phyloP scores from a whole-genome alignment of 2,113 vertebrate genomes.

The Sclerurus mexicanus region DNA sequence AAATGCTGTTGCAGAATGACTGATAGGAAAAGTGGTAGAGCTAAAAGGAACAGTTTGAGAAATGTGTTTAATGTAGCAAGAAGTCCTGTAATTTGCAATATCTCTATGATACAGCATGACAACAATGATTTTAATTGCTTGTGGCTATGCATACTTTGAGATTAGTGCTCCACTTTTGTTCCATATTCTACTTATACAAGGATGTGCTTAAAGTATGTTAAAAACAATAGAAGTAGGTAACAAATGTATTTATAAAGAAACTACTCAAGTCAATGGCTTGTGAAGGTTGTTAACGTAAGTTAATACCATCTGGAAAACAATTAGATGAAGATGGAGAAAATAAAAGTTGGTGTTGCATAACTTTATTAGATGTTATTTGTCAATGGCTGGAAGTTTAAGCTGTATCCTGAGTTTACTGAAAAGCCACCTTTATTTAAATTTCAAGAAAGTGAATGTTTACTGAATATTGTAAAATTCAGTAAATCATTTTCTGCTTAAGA shows the following conservation, averaged over 20 bases:
- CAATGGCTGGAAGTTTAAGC: neutral
- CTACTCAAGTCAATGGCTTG: neutral
- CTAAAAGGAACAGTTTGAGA: neutral
- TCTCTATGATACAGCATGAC: neutral
- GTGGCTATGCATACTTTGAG: neutral
- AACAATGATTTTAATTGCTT: neutral
- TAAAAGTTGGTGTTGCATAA: neutral
- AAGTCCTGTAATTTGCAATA: neutral
- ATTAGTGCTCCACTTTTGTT: neutral
- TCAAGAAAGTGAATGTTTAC: neutral
- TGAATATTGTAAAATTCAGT: neutral
- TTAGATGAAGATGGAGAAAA: neutral
- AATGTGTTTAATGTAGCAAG: neutral
- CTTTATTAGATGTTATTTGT: neutral
- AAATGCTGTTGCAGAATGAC: neutral
- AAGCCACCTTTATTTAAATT: neutral
- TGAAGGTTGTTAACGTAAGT: neutral
- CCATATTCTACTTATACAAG: neutral
- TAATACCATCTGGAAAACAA: neutral
- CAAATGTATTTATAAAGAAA: neutral
- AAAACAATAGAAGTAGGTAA: neutral
- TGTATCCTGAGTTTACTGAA: neutral
- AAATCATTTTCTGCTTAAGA: neutral
- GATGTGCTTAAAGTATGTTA: neutral
- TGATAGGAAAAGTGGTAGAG: neutral